Percentiles rank a stretch among this genome's conserved stretches.
These are phyloP conservation scores for Colletes gigas DNA, from an alignment of 1,140 invertebrate species.

Conservation along the genomic window DNA sequence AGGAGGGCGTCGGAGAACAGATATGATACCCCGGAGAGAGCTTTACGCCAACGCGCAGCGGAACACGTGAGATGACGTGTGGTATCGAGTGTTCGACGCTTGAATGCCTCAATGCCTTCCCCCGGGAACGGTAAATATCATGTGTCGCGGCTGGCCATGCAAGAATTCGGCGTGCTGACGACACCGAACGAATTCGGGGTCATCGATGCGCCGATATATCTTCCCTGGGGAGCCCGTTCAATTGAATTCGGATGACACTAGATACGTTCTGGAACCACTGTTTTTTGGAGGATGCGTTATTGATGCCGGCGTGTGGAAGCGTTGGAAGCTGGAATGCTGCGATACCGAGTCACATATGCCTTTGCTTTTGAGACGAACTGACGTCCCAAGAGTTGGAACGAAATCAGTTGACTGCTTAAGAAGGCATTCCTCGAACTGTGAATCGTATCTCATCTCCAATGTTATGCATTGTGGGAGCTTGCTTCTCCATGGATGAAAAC, in stretches of 20 bases:
- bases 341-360: too few species aligned
- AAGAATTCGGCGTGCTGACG: conserved; percentile 57
- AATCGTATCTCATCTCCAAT: too few species aligned
- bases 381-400: too few species aligned
- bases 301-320: too few species aligned
- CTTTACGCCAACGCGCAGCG: conserved; percentile 73
- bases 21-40: conserved; percentile 75
- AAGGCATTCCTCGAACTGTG: too few species aligned
- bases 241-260: conserved; percentile 17
- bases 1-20: conserved; percentile 56
- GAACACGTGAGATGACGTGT: conserved; percentile 78
- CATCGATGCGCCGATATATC: conserved; percentile 7
- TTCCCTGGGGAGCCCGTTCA: neutral
- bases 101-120: conserved; percentile 72
- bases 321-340: too few species aligned
- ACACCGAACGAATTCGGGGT: conserved; percentile 51
- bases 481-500: too few species aligned
- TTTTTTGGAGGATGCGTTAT: neutral
- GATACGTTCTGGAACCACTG: neutral
- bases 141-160: conserved; percentile 58
- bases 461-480: too few species aligned
- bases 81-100: conserved; percentile 75
- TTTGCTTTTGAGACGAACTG: too few species aligned
- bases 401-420: too few species aligned
- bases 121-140: conserved; percentile 70